Evolutionary conservation across 2,113 vertebrate species (phyloP).

Genomic region (Paedocypris sp.): DNA sequence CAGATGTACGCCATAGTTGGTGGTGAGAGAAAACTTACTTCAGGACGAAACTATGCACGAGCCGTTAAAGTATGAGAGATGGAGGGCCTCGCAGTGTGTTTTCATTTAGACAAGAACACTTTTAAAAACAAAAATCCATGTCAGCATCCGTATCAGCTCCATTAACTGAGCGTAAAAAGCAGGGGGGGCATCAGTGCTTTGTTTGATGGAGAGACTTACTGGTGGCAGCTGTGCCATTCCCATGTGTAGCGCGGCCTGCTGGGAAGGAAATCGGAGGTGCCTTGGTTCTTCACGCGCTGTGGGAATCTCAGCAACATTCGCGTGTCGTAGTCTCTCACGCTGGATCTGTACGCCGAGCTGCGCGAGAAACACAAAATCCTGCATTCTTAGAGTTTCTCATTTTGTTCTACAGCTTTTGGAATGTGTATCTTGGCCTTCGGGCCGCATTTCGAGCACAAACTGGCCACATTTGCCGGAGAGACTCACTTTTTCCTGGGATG

Average conservation of each 20-base stretch:
- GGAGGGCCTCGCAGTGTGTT: conserved; percentile 23
- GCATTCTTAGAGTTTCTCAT: neutral
- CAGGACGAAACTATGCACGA: conserved; percentile 52
- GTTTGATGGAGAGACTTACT: no score
- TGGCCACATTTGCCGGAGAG: conserved; percentile 5
- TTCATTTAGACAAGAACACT: conserved; percentile 30
- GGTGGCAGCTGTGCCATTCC: conserved; percentile 99
- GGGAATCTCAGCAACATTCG: conserved; percentile 91
- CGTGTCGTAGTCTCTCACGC: conserved; percentile 85
- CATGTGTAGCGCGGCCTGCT: conserved; percentile 90
- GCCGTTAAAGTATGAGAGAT: conserved; percentile 33
- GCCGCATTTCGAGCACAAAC: conserved; percentile 1
- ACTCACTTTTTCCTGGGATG: neutral
- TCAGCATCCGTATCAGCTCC: no score
- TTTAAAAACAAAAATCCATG: conserved; percentile 4
- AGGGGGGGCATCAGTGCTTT: no score
- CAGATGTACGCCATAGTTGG: conserved; percentile 46
- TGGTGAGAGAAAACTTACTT: conserved; percentile 28
- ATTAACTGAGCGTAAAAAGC: no score
- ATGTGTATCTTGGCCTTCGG: conserved; percentile 3
- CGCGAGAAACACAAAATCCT: conserved; percentile 14
- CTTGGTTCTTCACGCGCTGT: conserved; percentile 96
- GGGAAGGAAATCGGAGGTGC: conserved; percentile 91
- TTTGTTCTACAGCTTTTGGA: neutral
- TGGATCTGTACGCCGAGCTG: conserved; percentile 53